Evolutionary conservation across 2,888 invertebrate species (phyloP), one percentile per base, ranked within the genome.

Genomic region (Dicroscelio sp.): DNA sequence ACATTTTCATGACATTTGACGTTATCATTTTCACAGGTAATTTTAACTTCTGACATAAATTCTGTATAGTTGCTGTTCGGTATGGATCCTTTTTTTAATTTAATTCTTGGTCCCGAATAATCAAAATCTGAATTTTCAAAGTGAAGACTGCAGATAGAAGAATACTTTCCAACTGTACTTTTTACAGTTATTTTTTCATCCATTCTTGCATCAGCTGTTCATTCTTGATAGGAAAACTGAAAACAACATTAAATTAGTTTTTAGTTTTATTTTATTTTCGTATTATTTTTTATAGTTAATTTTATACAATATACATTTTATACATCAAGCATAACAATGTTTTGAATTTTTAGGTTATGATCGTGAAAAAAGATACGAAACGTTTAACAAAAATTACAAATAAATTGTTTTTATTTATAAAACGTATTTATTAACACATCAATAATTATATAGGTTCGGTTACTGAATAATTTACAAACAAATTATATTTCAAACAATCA

Each of bases 171-270:
- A 31, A 79, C 48, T 31, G 0, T n/a, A 63, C 8, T 38, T 78
- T 78, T 60, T 8, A 30, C 20, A 3, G 0, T 12, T 27, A 78
- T 43, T n/a, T 30, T 30, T 58, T 14, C 35, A 6, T 78, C 78
- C 78, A 78, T 60, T 78, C 30, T 25, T 60, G 17, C 27, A 78
- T 23, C 20, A 75, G 33, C 2, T 75, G 14, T 55, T 31, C 55
- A 73, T 73, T 20, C 55, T 58, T 75, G n/a, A 55, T 75, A 33
- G 75, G 75, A 35, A 75, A 75, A 55, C 75, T 75, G 43, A 23
- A 38, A 69, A 69, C 23, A 65, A 14, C 20, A n/a, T 20, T n/a
- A 55, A 55, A n/a, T 55, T 55, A 55, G 20, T 55, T 55, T 55
- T 27, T 12, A 10, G 25, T 65, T 65, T 65, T 65, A 65, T 65